Base-by-base conservation (phyloP, 64 coral and sea anemone genomes). In the Actinia equina region DNA sequence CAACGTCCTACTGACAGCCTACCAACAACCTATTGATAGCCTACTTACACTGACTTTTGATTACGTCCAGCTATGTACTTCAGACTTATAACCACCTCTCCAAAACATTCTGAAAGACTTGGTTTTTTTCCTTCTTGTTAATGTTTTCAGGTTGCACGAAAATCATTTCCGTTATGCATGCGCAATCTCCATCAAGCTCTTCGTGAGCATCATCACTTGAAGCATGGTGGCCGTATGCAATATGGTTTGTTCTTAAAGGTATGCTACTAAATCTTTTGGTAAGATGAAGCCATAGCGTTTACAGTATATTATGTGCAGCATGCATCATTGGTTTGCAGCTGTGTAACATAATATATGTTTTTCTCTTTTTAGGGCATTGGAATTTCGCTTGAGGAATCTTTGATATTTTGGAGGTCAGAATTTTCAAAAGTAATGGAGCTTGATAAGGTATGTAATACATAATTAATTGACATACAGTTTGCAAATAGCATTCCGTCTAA, bases 211-310 rank as follows among this genome's bases (percentile, higher is more conserved):
- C 96, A 98, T 85, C 96, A 98, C 27, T 87, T 98, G 76, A 94
- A 94, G 12, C 96, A 98, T 59, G 87, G 90, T 77, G 93, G 96
- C 22, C 93, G 96, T 60, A 87, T 98, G 88, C 96, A 98, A 37
- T 98, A 98, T 91, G 96, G 96, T 37, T 70, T 98, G 10, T 98
- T 98, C 86, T 41, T 98, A 30, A 98, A 98, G 93, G n/a, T n/a
- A 44, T 43, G 16, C n/a, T 65, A 9, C 7, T 25, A 65, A n/a
- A 65, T 4, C 2, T n/a, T 14, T 65, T n/a, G n/a, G n/a, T 8
- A 49, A 83, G 16, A 49, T 51, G 17, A 20, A 82, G 2, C 12
- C 1, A 4, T 60, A n/a, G n/a, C 17, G 14, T 23, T 5, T 5
- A n/a, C 13, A 49, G n/a, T 23, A 43, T 70, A 63, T 0, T 17